Evolutionary conservation across 1,140 invertebrate genomes (phyloP).

Genomic region (Bombus waltoni): DNA sequence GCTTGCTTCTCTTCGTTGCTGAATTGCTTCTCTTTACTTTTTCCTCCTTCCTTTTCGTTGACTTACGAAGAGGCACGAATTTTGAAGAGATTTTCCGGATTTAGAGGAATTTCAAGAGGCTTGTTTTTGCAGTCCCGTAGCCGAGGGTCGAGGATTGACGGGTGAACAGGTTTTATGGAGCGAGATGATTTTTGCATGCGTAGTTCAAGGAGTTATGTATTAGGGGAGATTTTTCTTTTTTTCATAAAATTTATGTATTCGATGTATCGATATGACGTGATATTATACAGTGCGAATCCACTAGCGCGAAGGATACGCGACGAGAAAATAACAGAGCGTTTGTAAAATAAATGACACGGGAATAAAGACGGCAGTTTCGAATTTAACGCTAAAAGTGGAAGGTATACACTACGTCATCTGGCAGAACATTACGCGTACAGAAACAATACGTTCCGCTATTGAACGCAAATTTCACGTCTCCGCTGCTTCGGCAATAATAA

Average conservation of each 20-base stretch:
- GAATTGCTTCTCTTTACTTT: neutral
- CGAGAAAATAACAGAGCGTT: neutral
- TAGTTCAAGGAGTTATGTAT: neutral
- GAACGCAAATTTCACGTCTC: constrained; percentile 34
- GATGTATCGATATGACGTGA: too few species aligned
- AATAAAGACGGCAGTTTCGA: neutral
- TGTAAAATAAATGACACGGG: neutral
- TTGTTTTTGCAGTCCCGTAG: neutral
- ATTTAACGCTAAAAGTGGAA: constrained; percentile 16
- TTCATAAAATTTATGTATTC: too few species aligned
- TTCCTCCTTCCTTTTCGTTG: neutral
- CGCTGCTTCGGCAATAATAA: constrained; percentile 13
- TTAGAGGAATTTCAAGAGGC: neutral
- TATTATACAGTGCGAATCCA: too few species aligned
- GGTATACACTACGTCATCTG: constrained; percentile 1
- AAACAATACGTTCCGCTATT: constrained; percentile 26
- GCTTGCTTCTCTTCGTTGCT: neutral
- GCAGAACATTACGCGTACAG: neutral
- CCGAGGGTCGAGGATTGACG: neutral
- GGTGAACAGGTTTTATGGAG: neutral
- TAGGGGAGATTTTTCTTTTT: neutral
- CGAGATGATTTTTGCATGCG: neutral
- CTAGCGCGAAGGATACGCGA: too few species aligned
- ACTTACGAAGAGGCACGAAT: neutral
- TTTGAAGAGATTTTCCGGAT: neutral